These are phyloP conservation scores for Tachina lurida DNA, from an alignment of 2,888 invertebrate species.

Conservation along the genomic window DNA sequence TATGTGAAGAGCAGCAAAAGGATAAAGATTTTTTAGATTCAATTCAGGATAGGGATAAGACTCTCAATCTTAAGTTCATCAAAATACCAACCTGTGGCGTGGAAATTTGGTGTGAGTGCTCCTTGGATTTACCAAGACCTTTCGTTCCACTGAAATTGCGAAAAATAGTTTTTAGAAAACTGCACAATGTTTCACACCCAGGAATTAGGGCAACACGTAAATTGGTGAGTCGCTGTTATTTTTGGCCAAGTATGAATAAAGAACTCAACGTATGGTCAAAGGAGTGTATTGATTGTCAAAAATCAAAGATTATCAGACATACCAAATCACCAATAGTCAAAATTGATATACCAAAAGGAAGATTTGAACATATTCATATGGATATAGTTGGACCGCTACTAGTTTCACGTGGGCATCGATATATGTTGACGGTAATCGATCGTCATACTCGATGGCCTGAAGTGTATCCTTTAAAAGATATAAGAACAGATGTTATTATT, in stretches of 20 bases:
- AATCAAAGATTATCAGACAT: too few species aligned
- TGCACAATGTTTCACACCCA: background rate
- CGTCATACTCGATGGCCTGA: too few species aligned
- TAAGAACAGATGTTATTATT: background rate
- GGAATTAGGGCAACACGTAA: background rate
- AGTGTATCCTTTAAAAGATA: too few species aligned
- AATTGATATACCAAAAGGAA: too few species aligned
- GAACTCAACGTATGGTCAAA: too few species aligned
- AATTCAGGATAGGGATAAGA: too few species aligned
- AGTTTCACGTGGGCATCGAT: too few species aligned
- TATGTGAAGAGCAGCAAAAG: background rate
- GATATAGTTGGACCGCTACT: too few species aligned
- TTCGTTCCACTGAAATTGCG: background rate
- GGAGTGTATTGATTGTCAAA: too few species aligned
- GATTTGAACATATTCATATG: too few species aligned
- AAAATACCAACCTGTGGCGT: background rate
- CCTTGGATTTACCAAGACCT: background rate
- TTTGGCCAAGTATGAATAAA: background rate
- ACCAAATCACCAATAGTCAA: too few species aligned
- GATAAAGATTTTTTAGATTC: background rate
- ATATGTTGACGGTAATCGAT: too few species aligned
- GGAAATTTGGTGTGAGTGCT: background rate
- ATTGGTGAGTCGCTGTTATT: background rate
- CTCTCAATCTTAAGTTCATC: background rate
- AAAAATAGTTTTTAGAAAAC: background rate